These are phyloP conservation scores for Wiebesia pumilae DNA, from an alignment of 1,140 invertebrate genomes.

Conservation along the genomic window DNA sequence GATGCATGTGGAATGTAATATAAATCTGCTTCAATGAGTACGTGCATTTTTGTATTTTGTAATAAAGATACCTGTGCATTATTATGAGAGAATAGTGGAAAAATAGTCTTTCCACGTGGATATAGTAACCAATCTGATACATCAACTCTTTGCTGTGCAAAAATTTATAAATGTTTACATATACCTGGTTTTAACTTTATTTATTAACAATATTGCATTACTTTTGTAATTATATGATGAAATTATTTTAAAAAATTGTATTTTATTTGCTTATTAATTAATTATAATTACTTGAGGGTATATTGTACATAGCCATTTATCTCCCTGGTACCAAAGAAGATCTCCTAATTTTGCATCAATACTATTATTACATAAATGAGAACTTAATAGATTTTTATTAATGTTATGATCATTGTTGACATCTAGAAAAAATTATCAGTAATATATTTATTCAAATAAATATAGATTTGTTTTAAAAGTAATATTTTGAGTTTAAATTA, in stretches of 20 bases:
- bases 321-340: conserved; percentile 75
- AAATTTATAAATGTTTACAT: conserved; percentile 53
- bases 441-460: conserved; percentile 38
- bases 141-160: conserved; percentile 71
- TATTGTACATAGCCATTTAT: conserved; percentile 75
- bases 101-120: conserved; percentile 71
- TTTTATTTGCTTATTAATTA: neutral
- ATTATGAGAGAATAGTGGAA: conserved; percentile 73
- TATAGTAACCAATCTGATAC: conserved; percentile 76
- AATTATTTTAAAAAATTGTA: too few relatives aligned
- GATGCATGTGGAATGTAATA: conserved; percentile 63
- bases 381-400: conserved; percentile 67
- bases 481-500: conserved; percentile 18
- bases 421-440: neutral
- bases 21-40: conserved; percentile 75
- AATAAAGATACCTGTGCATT: conserved; percentile 56
- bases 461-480: conserved; percentile 41
- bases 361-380: conserved; percentile 75
- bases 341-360: conserved; percentile 75
- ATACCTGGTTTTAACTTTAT: conserved; percentile 20
- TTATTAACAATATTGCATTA: neutral
- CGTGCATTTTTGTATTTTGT: conserved; percentile 68
- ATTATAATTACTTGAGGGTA: conserved; percentile 71
- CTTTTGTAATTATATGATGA: neutral
- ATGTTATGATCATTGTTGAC: neutral